A percentile compares a stretch with the other conserved stretches of the same genome.
Evolutionary conservation across 2,888 invertebrate species (phyloP).

Genomic region (Ypsolopha scabrella): DNA sequence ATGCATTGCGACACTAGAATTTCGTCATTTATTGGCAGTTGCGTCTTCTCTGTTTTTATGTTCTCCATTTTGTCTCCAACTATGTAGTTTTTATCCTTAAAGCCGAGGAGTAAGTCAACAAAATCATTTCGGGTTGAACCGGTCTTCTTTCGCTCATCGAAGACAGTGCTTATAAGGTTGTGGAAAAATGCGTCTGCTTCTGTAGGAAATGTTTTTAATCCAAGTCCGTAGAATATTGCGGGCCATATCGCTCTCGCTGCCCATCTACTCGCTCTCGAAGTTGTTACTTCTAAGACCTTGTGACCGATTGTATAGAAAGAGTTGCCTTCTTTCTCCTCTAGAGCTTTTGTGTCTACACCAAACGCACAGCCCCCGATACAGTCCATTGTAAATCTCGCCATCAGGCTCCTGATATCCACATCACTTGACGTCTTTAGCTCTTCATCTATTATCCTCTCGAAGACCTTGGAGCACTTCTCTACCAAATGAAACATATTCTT

Average conservation of each 20-base stretch:
- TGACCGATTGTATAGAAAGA: slow-evolving; percentile 21
- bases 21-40: slow-evolving; percentile 26
- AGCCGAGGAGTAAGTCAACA: slow-evolving; percentile 11
- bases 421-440: slow-evolving; percentile 8
- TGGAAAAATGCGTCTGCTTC: slow-evolving; percentile 20
- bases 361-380: slow-evolving; percentile 24
- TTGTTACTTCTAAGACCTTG: slow-evolving; percentile 15
- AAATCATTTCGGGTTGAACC: slow-evolving; percentile 13
- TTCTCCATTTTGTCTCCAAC: slow-evolving; percentile 12
- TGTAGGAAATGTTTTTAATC: slow-evolving; percentile 16
- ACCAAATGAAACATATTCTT: slow-evolving; percentile 26
- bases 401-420: slow-evolving; percentile 14
- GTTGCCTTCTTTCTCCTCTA: slow-evolving; percentile 17
- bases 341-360: slow-evolving; percentile 24
- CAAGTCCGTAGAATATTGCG: slow-evolving; percentile 21
- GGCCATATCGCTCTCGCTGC: slow-evolving; percentile 24
- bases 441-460: slow-evolving; percentile 15
- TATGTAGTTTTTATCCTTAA: slow-evolving; percentile 9
- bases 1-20: slow-evolving; percentile 38
- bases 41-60: slow-evolving; percentile 13
- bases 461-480: slow-evolving; percentile 15
- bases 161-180: slow-evolving; percentile 2
- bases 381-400: slow-evolving; percentile 25
- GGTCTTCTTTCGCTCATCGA: slow-evolving; percentile 8
- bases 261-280: slow-evolving; percentile 12